Conservation (phyloP, 2,113 vertebrate species). For the Ammospiza caudacuta region DNA sequence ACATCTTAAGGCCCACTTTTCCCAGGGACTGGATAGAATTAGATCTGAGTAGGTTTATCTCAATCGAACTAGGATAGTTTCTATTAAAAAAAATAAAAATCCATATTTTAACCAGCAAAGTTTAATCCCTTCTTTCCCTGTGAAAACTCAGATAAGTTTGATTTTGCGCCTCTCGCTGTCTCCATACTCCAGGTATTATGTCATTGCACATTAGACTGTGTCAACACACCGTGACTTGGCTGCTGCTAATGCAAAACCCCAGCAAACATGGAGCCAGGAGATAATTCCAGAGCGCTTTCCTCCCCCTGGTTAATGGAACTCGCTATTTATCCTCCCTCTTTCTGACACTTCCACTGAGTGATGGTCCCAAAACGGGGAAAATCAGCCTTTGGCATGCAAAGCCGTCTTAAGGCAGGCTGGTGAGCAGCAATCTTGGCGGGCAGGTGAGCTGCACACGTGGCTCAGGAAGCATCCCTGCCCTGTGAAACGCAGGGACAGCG, state of each 20-base stretch:
- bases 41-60: slow-evolving; percentile 68
- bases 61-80: slow-evolving; percentile 56
- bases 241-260: slow-evolving; percentile 65
- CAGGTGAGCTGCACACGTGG: slow-evolving; percentile 31
- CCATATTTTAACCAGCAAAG: slow-evolving; percentile 61
- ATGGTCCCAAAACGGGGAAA: slow-evolving; percentile 59
- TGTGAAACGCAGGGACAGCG: neutral
- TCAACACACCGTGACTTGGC: slow-evolving; percentile 63
- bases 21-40: slow-evolving; percentile 60
- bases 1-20: slow-evolving; percentile 66
- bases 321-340: slow-evolving; percentile 53
- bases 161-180: slow-evolving; percentile 55
- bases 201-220: slow-evolving; percentile 59
- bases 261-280: slow-evolving; percentile 51
- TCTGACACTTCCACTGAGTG: slow-evolving; percentile 53
- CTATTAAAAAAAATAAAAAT: slow-evolving; percentile 21
- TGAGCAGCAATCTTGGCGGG: slow-evolving; percentile 25
- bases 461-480: neutral
- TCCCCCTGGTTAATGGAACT: slow-evolving; percentile 51
- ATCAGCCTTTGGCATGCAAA: slow-evolving; percentile 62
- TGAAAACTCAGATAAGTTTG: slow-evolving; percentile 69
- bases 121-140: slow-evolving; percentile 68
- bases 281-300: slow-evolving; percentile 47
- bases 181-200: slow-evolving; percentile 65
- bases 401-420: slow-evolving; percentile 37